Percentiles rank a stretch among this genome's conserved stretches.
Conservation (phyloP, 2,113 vertebrate genomes). For the Solea senegalensis region DNA sequence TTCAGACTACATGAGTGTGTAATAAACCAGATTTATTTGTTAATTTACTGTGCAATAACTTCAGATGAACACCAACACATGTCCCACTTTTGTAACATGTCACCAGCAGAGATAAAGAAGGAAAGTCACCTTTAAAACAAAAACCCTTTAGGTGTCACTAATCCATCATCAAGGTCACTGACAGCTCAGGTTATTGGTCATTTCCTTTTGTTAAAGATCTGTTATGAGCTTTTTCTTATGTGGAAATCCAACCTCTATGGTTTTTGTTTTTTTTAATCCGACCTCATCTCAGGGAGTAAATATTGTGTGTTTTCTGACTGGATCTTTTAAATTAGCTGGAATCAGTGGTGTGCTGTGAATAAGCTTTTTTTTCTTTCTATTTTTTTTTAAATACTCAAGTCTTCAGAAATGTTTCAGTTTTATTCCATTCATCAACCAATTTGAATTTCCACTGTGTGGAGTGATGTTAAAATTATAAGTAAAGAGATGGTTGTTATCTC, state of each 20-base stretch:
- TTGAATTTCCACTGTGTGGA: slow-evolving; percentile 54
- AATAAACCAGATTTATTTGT: no score
- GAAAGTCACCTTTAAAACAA: no score
- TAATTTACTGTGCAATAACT: no score
- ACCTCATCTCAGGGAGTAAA: slow-evolving; percentile 55
- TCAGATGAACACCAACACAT: no score
- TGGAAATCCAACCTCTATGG: neutral
- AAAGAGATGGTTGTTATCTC: slow-evolving; percentile 17
- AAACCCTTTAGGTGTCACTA: no score
- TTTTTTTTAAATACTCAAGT: neutral
- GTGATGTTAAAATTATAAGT: slow-evolving; percentile 17
- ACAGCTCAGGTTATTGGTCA: neutral
- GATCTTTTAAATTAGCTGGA: slow-evolving; percentile 5
- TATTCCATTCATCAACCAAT: neutral
- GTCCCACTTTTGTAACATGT: no score
- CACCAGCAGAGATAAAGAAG: no score
- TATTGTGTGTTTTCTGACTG: slow-evolving; percentile 6
- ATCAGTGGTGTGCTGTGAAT: neutral
- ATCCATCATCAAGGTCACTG: neutral
- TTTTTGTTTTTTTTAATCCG: slow-evolving; percentile 9
- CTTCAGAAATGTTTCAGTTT: neutral
- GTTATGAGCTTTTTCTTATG: neutral
- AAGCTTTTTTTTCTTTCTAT: no score
- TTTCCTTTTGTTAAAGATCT: neutral
- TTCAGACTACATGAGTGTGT: no score